A percentile compares a stretch with the other conserved stretches of the same genome.
phyloP scores from a whole-genome alignment of 2,113 vertebrate species.

The Rhynchopsitta pachyrhyncha region DNA sequence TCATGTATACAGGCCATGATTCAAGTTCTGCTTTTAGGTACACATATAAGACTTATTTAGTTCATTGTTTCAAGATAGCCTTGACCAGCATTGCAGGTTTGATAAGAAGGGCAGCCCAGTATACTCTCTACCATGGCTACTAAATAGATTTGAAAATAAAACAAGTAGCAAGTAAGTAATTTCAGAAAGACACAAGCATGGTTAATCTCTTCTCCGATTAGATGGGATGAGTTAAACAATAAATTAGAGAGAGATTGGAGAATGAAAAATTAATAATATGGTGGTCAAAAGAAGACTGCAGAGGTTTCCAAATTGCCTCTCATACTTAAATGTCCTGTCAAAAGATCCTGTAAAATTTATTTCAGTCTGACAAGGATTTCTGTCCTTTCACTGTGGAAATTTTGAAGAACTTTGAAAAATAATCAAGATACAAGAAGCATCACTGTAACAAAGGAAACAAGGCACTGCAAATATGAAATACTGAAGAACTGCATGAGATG shows the following conservation, averaged over 20 bases:
- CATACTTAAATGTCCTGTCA: neutral
- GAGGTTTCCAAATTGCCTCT: neutral
- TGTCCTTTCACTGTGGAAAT: neutral
- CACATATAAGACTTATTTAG: neutral
- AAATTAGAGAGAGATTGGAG: accelerated
- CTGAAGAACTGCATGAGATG: neutral
- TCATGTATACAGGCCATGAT: accelerated
- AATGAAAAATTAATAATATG: neutral
- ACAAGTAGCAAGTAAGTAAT: neutral
- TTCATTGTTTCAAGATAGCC: neutral
- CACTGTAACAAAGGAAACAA: neutral
- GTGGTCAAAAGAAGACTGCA: neutral
- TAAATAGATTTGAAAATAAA: neutral
- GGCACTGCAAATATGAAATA: neutral
- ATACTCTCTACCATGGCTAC: neutral
- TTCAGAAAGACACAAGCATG: neutral
- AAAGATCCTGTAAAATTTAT: neutral
- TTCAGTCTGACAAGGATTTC: neutral
- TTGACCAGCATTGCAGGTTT: neutral
- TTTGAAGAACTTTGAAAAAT: neutral
- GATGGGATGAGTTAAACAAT: neutral
- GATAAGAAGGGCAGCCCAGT: neutral
- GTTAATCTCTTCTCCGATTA: neutral
- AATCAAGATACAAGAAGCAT: neutral
- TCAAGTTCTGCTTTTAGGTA: neutral